Percentiles rank a stretch among this genome's conserved stretches.
phyloP scores from a whole-genome alignment of 2,888 invertebrate genomes.

The Dicranocentrus wangi region DNA sequence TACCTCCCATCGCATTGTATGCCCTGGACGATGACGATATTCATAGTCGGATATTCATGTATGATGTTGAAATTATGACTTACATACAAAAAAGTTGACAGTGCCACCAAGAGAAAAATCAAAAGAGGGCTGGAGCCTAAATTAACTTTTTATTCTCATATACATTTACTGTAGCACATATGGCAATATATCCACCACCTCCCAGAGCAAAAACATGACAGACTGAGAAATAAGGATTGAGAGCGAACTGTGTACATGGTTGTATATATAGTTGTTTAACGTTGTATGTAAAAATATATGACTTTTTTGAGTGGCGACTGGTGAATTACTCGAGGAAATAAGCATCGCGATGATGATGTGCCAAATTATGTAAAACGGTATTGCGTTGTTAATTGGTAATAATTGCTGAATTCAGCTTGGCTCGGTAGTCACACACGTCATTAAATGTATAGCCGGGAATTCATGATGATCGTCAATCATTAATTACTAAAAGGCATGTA shows the following conservation, averaged over 20 bases:
- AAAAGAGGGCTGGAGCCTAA: slow-evolving; percentile 42
- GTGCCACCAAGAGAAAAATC: slow-evolving; percentile 47
- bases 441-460: slow-evolving; percentile 6
- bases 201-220: slow-evolving; percentile 24
- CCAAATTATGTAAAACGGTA: slow-evolving; percentile 49
- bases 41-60: neutral
- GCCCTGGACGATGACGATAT: neutral
- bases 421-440: neutral
- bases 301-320: neutral
- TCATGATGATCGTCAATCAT: slow-evolving; percentile 29
- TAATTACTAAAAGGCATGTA: slow-evolving; percentile 12
- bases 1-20: neutral
- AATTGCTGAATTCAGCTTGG: slow-evolving; percentile 35
- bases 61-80: slow-evolving; percentile 39
- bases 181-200: neutral
- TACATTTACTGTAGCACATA: no score
- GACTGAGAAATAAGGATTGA: slow-evolving; percentile 10
- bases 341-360: slow-evolving; percentile 28
- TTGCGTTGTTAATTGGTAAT: slow-evolving; percentile 51
- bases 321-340: slow-evolving; percentile 31
- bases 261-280: neutral
- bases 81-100: slow-evolving; percentile 26
- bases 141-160: slow-evolving; percentile 41
- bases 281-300: slow-evolving; percentile 10
- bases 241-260: neutral